Evolutionary conservation across 2,113 vertebrate species (phyloP), one percentile per base, ranked within the genome.

Genomic region (Suricata suricatta): DNA sequence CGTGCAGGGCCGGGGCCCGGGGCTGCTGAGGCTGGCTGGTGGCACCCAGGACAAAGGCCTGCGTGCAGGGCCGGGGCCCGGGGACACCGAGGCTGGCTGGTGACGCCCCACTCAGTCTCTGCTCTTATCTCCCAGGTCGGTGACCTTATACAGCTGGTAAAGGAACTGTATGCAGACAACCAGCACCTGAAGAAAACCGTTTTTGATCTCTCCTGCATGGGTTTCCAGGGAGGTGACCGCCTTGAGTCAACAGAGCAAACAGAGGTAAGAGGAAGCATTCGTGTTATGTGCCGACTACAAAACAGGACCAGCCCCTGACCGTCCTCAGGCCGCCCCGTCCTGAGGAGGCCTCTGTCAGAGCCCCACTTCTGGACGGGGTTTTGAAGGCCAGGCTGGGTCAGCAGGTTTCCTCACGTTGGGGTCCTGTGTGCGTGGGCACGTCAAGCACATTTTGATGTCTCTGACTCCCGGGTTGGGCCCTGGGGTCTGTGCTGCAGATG

Each of bases 91-190:
- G 27, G 31, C 35, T 69, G 41, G 86, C 9, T 31, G 10, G 6
- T 90, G 72, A 80, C 54, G 47, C 72, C 41, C 44, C 7, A 23
- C 87, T n/a, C 95, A 52, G 41, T 89, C 80, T 7, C 77, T 97
- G 50, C 84, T 93, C 66, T 91, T 83, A 31, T n/a, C 21, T 64
- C 77, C 86, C 83, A 99, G 99, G 99, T 99, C 41, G 27, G 97
- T 15, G 99, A 99, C 77, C 99, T 99, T 41, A 98, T 99, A 95
- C 98, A 99, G 23, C 96, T 97, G 79, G 98, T 99, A 79, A 99
- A 98, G 95, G 98, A 98, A 50, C 98, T 99, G 87, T 98, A 99
- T 79, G 86, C 98, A 68, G 60, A 98, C 90, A 99, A 99, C 97
- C 97, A 98, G 74, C 98, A 99, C 13, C 98, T 99, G 76, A 99